Evolutionary conservation across 1,140 invertebrate species (phyloP).

Genomic region (Harpegnathos saltator): DNA sequence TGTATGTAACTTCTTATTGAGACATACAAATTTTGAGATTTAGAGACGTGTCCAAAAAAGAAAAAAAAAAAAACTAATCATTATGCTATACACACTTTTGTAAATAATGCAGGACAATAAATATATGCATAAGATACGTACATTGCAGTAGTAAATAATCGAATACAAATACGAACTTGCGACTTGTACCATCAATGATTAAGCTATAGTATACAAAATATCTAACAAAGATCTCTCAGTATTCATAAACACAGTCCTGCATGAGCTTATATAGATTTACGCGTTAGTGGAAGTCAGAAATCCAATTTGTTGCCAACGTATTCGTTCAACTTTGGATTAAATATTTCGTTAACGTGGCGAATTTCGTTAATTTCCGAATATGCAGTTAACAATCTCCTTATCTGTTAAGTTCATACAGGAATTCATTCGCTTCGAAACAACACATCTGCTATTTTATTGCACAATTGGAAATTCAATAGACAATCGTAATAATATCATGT

Average conservation of each 20-base stretch:
- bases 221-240: constrained; percentile 25
- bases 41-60: constrained; percentile 9
- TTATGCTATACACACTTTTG: constrained; percentile 32
- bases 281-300: constrained; percentile 71
- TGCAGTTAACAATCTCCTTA: constrained; percentile 3
- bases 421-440: constrained; percentile 37
- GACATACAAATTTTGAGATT: constrained; percentile 32
- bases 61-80: constrained; percentile 10
- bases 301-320: constrained; percentile 40
- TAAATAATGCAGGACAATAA: constrained; percentile 43
- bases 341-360: constrained; percentile 2
- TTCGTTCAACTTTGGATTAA: constrained; percentile 33
- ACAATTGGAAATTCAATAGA: constrained; percentile 33
- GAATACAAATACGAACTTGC: constrained; percentile 41
- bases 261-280: constrained; percentile 64
- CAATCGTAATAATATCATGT: constrained; percentile 25
- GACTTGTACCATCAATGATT: constrained; percentile 31
- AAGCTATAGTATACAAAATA: constrained; percentile 50
- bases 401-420: constrained; percentile 53
- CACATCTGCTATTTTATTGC: constrained; percentile 25
- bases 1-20: not conserved
- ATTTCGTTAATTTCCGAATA: constrained; percentile 2
- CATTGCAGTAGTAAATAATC: constrained; percentile 16
- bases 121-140: constrained; percentile 48
- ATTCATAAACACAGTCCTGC: constrained; percentile 45